phyloP scores from a whole-genome alignment of 2,888 invertebrate genomes.

The Aphidius colemani region DNA sequence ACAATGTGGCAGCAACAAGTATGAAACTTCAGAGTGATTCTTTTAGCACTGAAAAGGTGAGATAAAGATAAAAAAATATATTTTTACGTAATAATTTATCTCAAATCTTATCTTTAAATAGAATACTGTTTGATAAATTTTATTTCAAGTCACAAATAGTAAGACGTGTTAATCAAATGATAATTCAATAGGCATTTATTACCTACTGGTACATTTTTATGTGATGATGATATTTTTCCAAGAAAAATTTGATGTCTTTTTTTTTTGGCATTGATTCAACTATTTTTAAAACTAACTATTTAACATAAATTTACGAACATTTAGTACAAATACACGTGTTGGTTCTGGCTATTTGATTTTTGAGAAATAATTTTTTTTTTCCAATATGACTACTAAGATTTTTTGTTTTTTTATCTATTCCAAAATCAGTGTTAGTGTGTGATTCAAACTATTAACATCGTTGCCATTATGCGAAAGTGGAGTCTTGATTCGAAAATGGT shows the following conservation, averaged over 20 bases:
- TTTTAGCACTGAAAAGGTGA: constrained; percentile 80
- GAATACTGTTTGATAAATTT: constrained; percentile 10
- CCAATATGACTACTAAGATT: constrained; percentile 5
- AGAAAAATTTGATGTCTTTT: not conserved
- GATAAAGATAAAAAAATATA: constrained; percentile 5
- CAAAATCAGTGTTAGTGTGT: constrained; percentile 7
- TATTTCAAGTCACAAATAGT: constrained; percentile 20
- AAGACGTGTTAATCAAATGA: constrained; percentile 13
- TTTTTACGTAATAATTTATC: too few species aligned
- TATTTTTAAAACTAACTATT: not conserved
- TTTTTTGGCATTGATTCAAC: not conserved
- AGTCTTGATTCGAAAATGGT: constrained; percentile 51
- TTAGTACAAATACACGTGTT: too few species aligned
- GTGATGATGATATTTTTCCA: constrained; percentile 1
- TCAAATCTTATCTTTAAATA: not conserved
- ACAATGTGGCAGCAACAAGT: constrained; percentile 81
- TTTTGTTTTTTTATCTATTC: constrained; percentile 12
- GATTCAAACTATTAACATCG: not conserved
- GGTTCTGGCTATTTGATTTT: too few species aligned
- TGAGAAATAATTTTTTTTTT: not conserved
- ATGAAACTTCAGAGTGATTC: constrained; percentile 85
- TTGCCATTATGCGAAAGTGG: constrained; percentile 42
- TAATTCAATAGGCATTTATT: constrained; percentile 3
- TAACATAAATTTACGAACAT: too few species aligned
- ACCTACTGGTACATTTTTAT: not conserved